Evolutionary conservation across 2,888 invertebrate species (phyloP).

Genomic region (Matsumyia berberina): DNA sequence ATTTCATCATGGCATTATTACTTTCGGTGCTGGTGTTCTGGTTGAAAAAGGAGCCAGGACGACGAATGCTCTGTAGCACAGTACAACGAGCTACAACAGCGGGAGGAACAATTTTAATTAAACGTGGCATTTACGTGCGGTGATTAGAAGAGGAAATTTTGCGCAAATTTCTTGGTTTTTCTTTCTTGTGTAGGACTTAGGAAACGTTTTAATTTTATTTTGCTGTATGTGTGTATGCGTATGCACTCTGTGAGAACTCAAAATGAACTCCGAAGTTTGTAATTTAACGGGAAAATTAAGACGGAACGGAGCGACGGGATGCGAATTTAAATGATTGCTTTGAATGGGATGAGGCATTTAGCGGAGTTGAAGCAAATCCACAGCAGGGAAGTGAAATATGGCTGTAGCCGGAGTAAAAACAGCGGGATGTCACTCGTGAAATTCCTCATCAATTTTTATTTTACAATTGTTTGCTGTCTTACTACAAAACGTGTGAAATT

Average conservation of each 20-base stretch:
- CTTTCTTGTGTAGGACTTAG: background rate
- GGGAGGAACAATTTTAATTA: conserved; percentile 59
- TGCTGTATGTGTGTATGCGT: background rate
- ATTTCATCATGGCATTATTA: conserved; percentile 53
- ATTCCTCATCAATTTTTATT: too few species aligned
- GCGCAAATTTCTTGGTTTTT: conserved; percentile 3
- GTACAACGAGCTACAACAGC: conserved; percentile 12
- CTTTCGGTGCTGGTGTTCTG: conserved; percentile 14
- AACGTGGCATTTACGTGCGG: conserved; percentile 58
- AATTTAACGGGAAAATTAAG: background rate
- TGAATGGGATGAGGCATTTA: background rate
- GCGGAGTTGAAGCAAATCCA: background rate
- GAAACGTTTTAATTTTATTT: conserved; percentile 24
- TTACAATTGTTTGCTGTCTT: too few species aligned
- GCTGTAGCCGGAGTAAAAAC: too few species aligned
- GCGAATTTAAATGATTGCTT: background rate
- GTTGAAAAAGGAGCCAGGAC: background rate
- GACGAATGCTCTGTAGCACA: too few species aligned
- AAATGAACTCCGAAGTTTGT: conserved; percentile 26
- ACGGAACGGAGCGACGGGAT: background rate
- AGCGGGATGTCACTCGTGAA: too few species aligned
- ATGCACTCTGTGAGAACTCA: conserved; percentile 4
- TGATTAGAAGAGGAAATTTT: conserved; percentile 44
- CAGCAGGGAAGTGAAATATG: background rate
- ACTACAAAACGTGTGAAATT: too few species aligned